These are phyloP conservation scores for Eristalis intricaria DNA, from an alignment of 2,888 invertebrate genomes.

Conservation along the genomic window DNA sequence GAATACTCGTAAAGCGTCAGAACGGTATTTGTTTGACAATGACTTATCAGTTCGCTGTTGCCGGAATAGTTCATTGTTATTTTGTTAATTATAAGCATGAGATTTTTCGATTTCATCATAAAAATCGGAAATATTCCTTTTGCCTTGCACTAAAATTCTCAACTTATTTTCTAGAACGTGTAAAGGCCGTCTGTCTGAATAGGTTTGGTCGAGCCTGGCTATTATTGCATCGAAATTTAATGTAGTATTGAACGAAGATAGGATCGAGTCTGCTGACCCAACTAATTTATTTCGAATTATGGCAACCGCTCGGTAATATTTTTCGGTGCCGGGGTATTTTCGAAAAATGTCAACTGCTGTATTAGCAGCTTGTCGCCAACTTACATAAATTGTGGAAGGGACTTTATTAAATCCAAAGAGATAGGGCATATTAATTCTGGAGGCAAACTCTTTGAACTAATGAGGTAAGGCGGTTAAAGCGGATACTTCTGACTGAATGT, in stretches of 20 bases:
- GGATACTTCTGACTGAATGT: background rate
- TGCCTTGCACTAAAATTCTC: background rate
- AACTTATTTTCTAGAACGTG: conserved; percentile 16
- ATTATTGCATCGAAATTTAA: conserved; percentile 25
- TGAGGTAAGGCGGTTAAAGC: background rate
- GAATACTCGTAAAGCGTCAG: background rate
- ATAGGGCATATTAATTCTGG: background rate
- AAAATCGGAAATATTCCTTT: background rate
- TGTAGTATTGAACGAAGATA: conserved; percentile 16
- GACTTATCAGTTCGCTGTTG: background rate
- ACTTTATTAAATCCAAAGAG: background rate
- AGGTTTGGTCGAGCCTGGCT: background rate
- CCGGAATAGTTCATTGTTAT: background rate
- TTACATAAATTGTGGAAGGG: conserved; percentile 1
- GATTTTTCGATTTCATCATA: conserved; percentile 1
- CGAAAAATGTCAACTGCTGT: conserved; percentile 12
- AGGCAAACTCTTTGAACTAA: background rate
- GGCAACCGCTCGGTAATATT: conserved; percentile 22
- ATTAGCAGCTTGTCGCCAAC: conserved; percentile 17
- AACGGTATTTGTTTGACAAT: conserved; percentile 8
- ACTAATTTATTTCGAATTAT: conserved; percentile 29
- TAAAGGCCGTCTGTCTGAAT: background rate
- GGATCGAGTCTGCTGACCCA: conserved; percentile 18
- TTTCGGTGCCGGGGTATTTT: conserved; percentile 6
- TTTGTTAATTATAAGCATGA: background rate